Evolutionary conservation across 2,888 invertebrate species (phyloP), one percentile per base, ranked within the genome.

Genomic region (Platycnemis pennipes): DNA sequence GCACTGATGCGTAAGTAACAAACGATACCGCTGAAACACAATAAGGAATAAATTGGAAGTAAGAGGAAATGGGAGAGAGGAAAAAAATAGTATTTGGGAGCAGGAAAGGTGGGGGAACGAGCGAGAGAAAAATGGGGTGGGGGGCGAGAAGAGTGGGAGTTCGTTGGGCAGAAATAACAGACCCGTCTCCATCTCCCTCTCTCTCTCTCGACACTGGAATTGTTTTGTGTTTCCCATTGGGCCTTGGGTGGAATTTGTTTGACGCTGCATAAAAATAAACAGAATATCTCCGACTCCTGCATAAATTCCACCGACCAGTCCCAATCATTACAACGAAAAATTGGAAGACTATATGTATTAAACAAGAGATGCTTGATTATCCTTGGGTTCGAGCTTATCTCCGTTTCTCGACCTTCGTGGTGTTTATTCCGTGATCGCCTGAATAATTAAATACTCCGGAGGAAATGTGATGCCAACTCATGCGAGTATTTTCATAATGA

Each of bases 261-360:
- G 91, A 91, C n/a, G 91, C 91, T 91, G 91, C 91, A 91, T 91
- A 91, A 91, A 91, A 91, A 91, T 91, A 91, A 91, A 91, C 91
- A 91, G 46, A 42, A 53, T 45, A 63, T 45, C 44, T 44, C 91
- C 63, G 44, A 63, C 91, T 91, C 63, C 44, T 63, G n/a, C 44
- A 63, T 63, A 91, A 63, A 91, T 91, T 91, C 63, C 44, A n/a
- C 44, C 91, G 91, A 91, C 44, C 44, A 63, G 91, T n/a, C 44
- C 69, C 91, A 63, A 91, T 91, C 91, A 91, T 69, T 69, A 44
- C 91, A 44, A n/a, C 91, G 91, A 91, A 91, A 91, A 91, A 91
- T 91, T 91, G 63, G 63, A 63, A 91, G 91, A n/a, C 91, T 63
- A 63, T 91, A 56, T 91, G 91, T 63, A 91, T 91, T 91, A 91